phyloP scores from a whole-genome alignment of 2,888 invertebrate species.

The Alentia gelatinosa region DNA sequence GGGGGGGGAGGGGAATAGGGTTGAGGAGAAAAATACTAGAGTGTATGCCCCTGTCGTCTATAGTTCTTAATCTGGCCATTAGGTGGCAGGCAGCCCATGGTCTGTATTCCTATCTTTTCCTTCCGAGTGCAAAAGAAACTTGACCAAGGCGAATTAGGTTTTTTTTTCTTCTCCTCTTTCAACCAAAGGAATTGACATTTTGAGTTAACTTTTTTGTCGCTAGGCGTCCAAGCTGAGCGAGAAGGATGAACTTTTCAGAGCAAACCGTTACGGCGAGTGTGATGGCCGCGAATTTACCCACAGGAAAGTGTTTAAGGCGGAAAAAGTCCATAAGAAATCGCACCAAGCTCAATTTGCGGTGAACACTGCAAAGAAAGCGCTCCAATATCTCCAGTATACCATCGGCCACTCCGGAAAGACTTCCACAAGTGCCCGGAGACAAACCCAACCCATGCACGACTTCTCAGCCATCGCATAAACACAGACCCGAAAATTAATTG shows the following conservation, averaged over 20 bases:
- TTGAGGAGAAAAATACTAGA: neutral
- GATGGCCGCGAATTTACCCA: neutral
- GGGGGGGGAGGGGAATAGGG: neutral
- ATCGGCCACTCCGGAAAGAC: neutral
- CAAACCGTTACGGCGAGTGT: neutral
- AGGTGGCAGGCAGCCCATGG: neutral
- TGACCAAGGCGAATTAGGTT: neutral
- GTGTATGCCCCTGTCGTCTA: neutral
- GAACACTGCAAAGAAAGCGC: neutral
- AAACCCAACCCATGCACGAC: neutral
- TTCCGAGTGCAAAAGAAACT: slow-evolving; percentile 28
- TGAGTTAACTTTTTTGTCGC: slow-evolving; percentile 20
- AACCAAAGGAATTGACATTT: slow-evolving; percentile 34
- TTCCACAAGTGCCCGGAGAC: neutral
- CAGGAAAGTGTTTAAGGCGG: neutral
- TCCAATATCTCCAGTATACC: neutral
- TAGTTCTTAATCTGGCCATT: neutral
- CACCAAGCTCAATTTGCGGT: neutral
- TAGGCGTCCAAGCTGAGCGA: neutral
- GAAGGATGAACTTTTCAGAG: neutral
- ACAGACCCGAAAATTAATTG: neutral
- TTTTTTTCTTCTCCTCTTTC: neutral
- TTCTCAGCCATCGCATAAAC: neutral
- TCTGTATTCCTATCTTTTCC: slow-evolving; percentile 26
- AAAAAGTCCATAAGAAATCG: neutral